Base-by-base conservation (phyloP, 2,888 invertebrate genomes). In the Drosophila koepferae region DNA sequence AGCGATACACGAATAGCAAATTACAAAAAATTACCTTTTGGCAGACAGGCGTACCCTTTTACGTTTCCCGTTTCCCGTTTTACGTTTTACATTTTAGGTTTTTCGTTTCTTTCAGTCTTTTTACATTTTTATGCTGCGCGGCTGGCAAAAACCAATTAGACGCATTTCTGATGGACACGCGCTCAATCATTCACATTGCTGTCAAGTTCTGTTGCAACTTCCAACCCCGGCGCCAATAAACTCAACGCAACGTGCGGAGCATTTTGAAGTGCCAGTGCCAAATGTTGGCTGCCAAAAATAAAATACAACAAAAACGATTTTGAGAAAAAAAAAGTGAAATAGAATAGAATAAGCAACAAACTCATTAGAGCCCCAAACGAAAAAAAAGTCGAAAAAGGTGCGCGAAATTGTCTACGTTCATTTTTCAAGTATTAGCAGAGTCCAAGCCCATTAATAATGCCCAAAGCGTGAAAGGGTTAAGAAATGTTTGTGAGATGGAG, bases 131-230 rank as follows among this genome's bases (percentile, higher is more conserved):
- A 20, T 46, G 64, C 63, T 63, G 63, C 41, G 61, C 58, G 62
- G 36, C 66, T 48, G 73, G 77, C 71, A 77, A 87, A 86, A 90
- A 87, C 85, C 87, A 87, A 87, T 87, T 87, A 90, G 87, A 89
- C 86, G 87, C 89, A 77, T 86, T 90, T 86, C 81, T 87, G 87
- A 87, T 82, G 87, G 87, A 89, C 90, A 84, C 82, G 82, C 87
- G 88, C 90, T 90, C 90, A 87, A 90, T 87, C 87, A 90, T 90
- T 90, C 83, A 77, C 78, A 74, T 75, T 72, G 89, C 85, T 88
- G 85, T 86, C 85, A 86, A 88, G 90, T 88, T 55, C 41, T 74
- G 85, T 51, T 81, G 82, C 80, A 79, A 72, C 80, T 74, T 69
- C 72, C 77, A 69, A 77, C 80, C 79, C 80, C 64, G 68, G 55